A percentile compares a stretch with the other conserved stretches of the same genome.
Evolutionary conservation across 2,113 vertebrate genomes (phyloP).

Genomic region (Caracal caracal): DNA sequence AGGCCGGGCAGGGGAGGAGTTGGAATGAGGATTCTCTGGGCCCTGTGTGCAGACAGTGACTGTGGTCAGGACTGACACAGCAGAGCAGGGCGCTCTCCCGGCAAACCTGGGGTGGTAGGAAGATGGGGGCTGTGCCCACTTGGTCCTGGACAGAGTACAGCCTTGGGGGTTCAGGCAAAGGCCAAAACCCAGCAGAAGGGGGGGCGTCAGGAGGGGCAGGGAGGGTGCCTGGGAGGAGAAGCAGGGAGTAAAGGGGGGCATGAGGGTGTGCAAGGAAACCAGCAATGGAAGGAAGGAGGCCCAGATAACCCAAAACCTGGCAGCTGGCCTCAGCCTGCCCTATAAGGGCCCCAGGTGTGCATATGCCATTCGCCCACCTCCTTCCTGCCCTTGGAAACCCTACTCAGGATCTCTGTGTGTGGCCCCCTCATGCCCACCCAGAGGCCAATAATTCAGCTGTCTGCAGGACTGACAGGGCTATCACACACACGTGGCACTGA

Average conservation of each 20-base stretch:
- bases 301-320: background rate
- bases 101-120: too few species aligned
- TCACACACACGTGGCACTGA: background rate
- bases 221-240: background rate
- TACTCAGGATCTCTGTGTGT: too few species aligned
- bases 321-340: background rate
- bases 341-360: background rate
- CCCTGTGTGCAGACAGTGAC: background rate
- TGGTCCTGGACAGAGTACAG: background rate
- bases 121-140: background rate
- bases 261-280: background rate
- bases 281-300: background rate
- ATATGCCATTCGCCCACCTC: rapidly evolving
- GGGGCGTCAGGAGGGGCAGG: rapidly evolving
- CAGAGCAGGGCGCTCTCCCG: background rate
- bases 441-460: background rate
- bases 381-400: background rate
- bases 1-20: background rate
- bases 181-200: background rate
- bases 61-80: background rate
- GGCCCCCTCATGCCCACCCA: too few species aligned
- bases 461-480: background rate
- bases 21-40: background rate
- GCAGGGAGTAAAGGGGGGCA: rapidly evolving
- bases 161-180: background rate